Evolutionary conservation across 2,113 vertebrate species (phyloP), one percentile per base, ranked within the genome.

Genomic region (Alligator mississippiensis): DNA sequence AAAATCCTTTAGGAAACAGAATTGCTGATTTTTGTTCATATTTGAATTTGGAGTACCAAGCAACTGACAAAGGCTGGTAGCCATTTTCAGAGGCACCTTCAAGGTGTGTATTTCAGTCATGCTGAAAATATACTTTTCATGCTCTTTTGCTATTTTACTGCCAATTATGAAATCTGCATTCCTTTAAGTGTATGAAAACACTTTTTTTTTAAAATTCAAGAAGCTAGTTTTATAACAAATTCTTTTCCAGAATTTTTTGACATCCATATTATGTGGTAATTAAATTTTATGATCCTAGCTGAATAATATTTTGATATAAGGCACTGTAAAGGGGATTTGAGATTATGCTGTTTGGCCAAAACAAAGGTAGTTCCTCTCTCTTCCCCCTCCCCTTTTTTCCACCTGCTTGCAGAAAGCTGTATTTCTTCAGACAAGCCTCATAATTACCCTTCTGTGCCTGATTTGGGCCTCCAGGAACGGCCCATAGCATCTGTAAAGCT

Each of bases 401-500:
- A 96, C 96, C 94, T 97, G 93, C 89, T 96, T 76, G 64, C 59
- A 90, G 79, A 94, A 96, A 87, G 68, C 47, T 75, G 16, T 38
- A 2, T 84, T 93, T 96, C 81, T 92, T 64, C 5, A 85, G 83
- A 77, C 18, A 1, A 87, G 57, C 58, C 78, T 96, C 85, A 61
- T 97, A 94, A 97, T 96, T 97, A 78, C 86, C 76, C 81, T 94
- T 93, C 87, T 97, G 83, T 85, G 95, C 89, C 93, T 96, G 96
- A 93, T 83, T 85, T 81, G 92, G 88, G 96, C 92, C 96, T 96
- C 58, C 94, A 94, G 97, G 54, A 96, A 97, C 92, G 94, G 93
- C 91, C 91, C 0, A 0, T 77, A 94, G 97, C 97, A 97, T 98
- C 97, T 97, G 97, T 97, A 96, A 95, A 96, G 90, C 97, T 98